Conservation (phyloP, 2,113 vertebrate species). For the Anseranas semipalmata region DNA sequence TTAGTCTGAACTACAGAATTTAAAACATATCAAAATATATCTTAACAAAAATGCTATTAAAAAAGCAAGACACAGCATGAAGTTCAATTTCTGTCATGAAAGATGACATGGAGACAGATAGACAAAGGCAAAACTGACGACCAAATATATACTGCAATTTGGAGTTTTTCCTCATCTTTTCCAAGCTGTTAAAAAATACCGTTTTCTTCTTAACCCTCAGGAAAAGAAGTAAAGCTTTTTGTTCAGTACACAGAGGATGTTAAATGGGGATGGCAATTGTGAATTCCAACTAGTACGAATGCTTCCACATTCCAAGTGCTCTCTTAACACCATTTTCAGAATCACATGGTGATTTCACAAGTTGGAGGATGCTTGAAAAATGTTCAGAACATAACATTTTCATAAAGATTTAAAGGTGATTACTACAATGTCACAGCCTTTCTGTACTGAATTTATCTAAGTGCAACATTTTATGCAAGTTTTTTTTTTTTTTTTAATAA, state of each 20-base stretch:
- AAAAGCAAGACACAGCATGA: not conserved
- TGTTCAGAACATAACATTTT: not conserved
- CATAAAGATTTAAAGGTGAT: not conserved
- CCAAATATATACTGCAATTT: not conserved
- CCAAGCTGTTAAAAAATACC: not conserved
- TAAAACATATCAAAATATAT: not conserved
- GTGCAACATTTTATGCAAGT: not conserved
- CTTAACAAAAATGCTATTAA: not conserved
- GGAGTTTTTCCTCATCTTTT: not conserved
- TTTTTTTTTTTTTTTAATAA: conserved; percentile 14
- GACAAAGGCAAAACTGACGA: not conserved
- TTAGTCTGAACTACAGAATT: not conserved
- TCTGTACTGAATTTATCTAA: not conserved
- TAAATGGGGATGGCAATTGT: not conserved
- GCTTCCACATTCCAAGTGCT: not conserved
- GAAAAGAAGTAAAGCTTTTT: not conserved
- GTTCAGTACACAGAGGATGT: not conserved
- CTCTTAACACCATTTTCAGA: not conserved
- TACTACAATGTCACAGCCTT: not conserved
- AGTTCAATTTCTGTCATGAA: not conserved
- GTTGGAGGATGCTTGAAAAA: not conserved
- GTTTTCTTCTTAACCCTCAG: not conserved
- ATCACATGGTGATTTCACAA: not conserved
- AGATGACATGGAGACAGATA: not conserved
- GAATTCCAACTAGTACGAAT: not conserved